phyloP scores from a whole-genome alignment of 2,888 invertebrate species.

The Abrostola triplasia region DNA sequence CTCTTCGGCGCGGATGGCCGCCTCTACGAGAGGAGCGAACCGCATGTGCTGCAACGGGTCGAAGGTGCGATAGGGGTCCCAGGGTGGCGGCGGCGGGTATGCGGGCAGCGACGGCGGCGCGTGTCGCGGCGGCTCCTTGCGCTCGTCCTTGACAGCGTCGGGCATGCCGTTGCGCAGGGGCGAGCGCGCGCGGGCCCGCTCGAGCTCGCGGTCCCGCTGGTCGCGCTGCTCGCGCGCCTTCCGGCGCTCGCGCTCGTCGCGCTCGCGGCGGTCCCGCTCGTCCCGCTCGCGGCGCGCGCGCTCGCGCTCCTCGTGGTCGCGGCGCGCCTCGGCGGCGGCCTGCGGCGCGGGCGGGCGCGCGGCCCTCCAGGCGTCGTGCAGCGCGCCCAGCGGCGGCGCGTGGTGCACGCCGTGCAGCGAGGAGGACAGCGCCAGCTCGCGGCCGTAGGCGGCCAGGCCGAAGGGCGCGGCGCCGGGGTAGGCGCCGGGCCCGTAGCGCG shows the following conservation, averaged over 20 bases:
- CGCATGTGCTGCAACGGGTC: constrained; percentile 91
- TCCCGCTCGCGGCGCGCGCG: constrained; percentile 89
- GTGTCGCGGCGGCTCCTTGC: constrained; percentile 86
- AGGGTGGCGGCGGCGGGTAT: constrained; percentile 87
- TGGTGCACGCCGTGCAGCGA: constrained; percentile 83
- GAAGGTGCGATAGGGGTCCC: constrained; percentile 92
- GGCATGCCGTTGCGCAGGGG: constrained; percentile 92
- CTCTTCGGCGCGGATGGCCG: constrained; percentile 93
- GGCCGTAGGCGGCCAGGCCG: constrained; percentile 91
- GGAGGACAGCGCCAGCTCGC: constrained; percentile 88
- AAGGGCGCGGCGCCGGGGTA: constrained; percentile 91
- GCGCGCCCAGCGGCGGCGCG: constrained; percentile 73
- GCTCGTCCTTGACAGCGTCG: constrained; percentile 81
- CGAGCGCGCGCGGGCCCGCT: constrained; percentile 91
- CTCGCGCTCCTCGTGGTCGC: constrained; percentile 84
- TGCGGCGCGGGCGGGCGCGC: constrained; percentile 63
- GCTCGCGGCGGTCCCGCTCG: constrained; percentile 86
- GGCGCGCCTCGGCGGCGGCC: constrained; percentile 74
- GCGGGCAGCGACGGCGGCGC: constrained; percentile 84
- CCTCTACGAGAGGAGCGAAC: constrained; percentile 94
- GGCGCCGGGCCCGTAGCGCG: constrained; percentile 91
- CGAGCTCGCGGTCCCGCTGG: constrained; percentile 89
- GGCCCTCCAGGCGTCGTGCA: constrained; percentile 83
- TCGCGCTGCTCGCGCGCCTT: constrained; percentile 79
- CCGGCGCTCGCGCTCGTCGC: constrained; percentile 85